Conservation (phyloP, 2,113 vertebrate genomes). For the Rhagologus leucostigma region DNA sequence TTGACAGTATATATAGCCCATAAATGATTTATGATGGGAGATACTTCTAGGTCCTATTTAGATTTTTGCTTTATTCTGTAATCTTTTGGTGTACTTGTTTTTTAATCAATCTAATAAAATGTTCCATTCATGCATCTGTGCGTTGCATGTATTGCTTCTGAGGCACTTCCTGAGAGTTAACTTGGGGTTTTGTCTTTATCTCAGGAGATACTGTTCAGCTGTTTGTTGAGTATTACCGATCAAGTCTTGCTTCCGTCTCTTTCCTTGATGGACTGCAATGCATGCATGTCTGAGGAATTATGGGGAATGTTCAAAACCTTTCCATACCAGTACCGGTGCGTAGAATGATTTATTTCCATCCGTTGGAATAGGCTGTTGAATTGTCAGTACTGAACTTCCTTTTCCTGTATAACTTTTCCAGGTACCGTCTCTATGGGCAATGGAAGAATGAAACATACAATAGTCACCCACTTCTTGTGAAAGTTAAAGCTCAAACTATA, state of each 20-base stretch:
- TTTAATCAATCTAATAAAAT: not conserved
- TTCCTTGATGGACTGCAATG: conserved; percentile 89
- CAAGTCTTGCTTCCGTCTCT: conserved; percentile 88
- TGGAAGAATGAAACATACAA: conserved; percentile 99
- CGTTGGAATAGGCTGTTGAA: not conserved
- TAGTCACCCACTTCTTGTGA: conserved; percentile 91
- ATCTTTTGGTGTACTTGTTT: not conserved
- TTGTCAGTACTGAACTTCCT: not conserved
- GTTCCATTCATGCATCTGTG: fast-evolving
- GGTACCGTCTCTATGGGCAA: conserved; percentile 96
- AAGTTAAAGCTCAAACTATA: conserved; percentile 97
- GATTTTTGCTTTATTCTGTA: not conserved
- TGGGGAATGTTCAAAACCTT: conserved; percentile 98
- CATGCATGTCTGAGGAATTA: conserved; percentile 92
- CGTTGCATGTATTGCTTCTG: not conserved
- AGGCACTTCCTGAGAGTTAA: not conserved
- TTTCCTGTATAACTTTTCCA: conserved; percentile 42
- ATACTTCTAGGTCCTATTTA: not conserved
- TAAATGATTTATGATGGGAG: not conserved
- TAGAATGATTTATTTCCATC: not conserved
- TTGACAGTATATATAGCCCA: not conserved
- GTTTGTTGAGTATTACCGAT: conserved; percentile 85
- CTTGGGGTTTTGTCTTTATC: not conserved
- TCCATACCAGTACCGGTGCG: conserved; percentile 91
- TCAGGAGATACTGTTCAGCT: conserved; percentile 85